phyloP scores from a whole-genome alignment of 2,113 vertebrate species.

The Nothobranchius furzeri region DNA sequence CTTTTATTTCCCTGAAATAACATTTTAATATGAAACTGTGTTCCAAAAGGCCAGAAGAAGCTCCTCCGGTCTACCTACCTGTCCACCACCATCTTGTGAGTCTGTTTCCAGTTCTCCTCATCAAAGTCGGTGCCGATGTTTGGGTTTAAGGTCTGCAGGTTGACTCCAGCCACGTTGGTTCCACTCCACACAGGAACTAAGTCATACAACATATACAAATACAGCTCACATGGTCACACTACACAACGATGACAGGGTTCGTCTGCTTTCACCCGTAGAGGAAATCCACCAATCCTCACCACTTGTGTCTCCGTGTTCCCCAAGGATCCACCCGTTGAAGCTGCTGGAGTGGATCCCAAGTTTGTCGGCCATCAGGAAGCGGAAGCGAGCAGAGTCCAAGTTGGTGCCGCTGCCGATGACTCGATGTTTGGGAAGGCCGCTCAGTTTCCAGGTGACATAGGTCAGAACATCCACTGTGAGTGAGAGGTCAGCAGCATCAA shows the following conservation, averaged over 20 bases:
- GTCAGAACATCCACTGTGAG: conserved; percentile 92
- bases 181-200: conserved; percentile 97
- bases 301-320: conserved; percentile 96
- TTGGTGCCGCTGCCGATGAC: conserved; percentile 98
- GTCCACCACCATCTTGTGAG: conserved; percentile 93
- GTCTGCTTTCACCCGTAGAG: too few species aligned
- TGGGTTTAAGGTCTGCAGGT: conserved; percentile 90
- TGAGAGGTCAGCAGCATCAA: not conserved
- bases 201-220: conserved; percentile 11
- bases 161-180: conserved; percentile 91
- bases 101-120: conserved; percentile 90
- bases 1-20: too few species aligned
- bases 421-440: conserved; percentile 91
- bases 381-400: conserved; percentile 94
- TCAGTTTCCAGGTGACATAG: conserved; percentile 97
- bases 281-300: conserved; percentile 77
- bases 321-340: conserved; percentile 95
- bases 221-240: not conserved
- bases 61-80: conserved; percentile 83
- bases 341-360: conserved; percentile 90
- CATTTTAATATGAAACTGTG: too few species aligned
- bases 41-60: not conserved
- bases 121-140: conserved; percentile 87
- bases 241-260: not conserved
- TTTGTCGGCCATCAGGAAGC: conserved; percentile 89